Evolutionary conservation across 2,113 vertebrate genomes (phyloP).

Genomic region (Podarcis muralis): DNA sequence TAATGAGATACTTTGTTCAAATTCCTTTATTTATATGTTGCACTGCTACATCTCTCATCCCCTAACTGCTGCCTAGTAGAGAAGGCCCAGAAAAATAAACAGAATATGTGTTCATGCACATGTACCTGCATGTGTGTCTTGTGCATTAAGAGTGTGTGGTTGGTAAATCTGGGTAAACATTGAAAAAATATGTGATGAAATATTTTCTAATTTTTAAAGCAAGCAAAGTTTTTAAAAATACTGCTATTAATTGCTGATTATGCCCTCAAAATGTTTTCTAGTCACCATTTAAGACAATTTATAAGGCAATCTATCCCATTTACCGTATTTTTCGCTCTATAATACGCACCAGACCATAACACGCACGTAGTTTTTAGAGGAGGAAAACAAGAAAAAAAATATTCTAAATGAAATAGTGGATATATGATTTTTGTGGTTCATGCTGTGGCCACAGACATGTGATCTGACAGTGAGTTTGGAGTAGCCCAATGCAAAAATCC

Average conservation of each 20-base stretch:
- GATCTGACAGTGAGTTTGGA: too few relatives aligned
- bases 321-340: too few relatives aligned
- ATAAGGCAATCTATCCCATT: neutral
- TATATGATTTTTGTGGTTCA: too few relatives aligned
- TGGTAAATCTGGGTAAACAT: neutral
- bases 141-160: neutral
- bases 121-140: too few relatives aligned
- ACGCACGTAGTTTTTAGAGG: too few relatives aligned
- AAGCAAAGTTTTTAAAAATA: neutral
- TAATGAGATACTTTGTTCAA: neutral
- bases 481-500: too few relatives aligned
- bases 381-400: too few relatives aligned
- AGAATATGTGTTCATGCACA: too few relatives aligned
- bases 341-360: too few relatives aligned
- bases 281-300: neutral
- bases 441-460: too few relatives aligned
- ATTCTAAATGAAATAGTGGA: too few relatives aligned
- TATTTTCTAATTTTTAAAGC: neutral
- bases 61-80: neutral
- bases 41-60: neutral
- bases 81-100: neutral
- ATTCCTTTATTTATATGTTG: neutral
- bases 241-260: neutral
- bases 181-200: neutral
- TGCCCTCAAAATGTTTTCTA: neutral